These are phyloP conservation scores for Progne subis DNA, from an alignment of 2,113 vertebrate genomes.

Conservation along the genomic window DNA sequence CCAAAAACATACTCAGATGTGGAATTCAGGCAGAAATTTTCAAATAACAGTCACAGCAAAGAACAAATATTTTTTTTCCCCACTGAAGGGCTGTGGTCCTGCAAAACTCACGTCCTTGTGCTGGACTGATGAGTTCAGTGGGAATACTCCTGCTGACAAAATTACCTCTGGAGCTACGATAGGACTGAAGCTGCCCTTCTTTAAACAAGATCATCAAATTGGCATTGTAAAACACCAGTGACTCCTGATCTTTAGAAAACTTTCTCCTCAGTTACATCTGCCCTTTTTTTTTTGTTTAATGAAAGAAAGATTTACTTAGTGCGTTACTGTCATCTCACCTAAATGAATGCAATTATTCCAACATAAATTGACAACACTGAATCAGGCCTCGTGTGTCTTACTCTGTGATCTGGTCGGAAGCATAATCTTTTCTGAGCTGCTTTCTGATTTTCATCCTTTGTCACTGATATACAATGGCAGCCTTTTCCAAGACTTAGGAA, in stretches of 20 bases:
- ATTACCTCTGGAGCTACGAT: neutral
- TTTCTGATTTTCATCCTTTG: conserved; percentile 1
- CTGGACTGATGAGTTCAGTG: neutral
- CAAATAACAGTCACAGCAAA: neutral
- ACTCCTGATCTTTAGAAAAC: conserved; percentile 7
- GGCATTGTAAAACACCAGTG: neutral
- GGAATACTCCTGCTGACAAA: neutral
- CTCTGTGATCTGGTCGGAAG: conserved; percentile 18
- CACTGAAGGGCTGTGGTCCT: neutral
- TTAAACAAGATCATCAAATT: neutral
- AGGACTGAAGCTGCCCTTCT: neutral
- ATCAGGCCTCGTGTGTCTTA: neutral
- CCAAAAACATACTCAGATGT: neutral
- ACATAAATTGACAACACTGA: neutral
- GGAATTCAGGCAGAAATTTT: neutral
- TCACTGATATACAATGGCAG: neutral
- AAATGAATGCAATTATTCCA: neutral
- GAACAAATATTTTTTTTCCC: neutral
- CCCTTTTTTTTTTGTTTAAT: neutral
- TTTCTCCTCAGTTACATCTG: neutral
- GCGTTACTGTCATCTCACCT: neutral
- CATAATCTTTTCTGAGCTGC: neutral
- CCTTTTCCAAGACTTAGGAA: conserved; percentile 14
- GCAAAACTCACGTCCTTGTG: neutral
- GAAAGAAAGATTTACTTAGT: neutral